Conservation (phyloP, 2,113 vertebrate genomes). For the Bufo bufo region DNA sequence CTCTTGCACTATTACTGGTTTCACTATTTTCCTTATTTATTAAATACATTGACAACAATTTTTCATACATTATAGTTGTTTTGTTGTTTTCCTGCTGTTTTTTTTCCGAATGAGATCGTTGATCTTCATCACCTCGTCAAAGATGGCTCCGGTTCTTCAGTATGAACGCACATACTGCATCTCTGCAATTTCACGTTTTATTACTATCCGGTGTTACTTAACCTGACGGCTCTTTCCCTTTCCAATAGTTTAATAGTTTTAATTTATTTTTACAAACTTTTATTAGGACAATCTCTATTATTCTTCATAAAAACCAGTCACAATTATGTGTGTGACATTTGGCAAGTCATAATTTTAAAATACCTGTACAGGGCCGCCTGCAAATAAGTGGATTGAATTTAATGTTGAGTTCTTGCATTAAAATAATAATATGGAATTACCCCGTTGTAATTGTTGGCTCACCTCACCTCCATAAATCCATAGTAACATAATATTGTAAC, state of each 20-base stretch:
- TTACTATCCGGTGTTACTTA: background rate
- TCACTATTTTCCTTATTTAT: no score
- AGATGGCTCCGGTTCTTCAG: background rate
- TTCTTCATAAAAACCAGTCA: conserved; percentile 24
- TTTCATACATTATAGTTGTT: no score
- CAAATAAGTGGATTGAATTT: conserved; percentile 54
- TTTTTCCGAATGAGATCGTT: no score
- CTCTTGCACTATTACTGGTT: no score
- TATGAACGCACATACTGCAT: background rate
- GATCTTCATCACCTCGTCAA: no score
- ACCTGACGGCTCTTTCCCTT: conserved; percentile 9
- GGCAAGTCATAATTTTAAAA: conserved; percentile 49
- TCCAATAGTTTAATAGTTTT: conserved; percentile 24
- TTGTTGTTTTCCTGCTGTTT: no score
- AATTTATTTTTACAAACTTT: conserved; percentile 34
- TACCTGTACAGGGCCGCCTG: conserved; percentile 38
- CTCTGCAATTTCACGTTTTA: background rate
- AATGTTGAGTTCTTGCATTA: conserved; percentile 53
- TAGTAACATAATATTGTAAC: conserved; percentile 59
- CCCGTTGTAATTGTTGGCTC: conserved; percentile 51
- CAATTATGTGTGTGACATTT: conserved; percentile 53
- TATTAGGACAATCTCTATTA: conserved; percentile 48
- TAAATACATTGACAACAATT: no score
- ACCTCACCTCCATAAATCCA: conserved; percentile 50
- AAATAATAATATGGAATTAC: conserved; percentile 57